phyloP scores from a whole-genome alignment of 30 jellyfish, hydroid and myxozoan genomes.

The Hydra vulgaris region DNA sequence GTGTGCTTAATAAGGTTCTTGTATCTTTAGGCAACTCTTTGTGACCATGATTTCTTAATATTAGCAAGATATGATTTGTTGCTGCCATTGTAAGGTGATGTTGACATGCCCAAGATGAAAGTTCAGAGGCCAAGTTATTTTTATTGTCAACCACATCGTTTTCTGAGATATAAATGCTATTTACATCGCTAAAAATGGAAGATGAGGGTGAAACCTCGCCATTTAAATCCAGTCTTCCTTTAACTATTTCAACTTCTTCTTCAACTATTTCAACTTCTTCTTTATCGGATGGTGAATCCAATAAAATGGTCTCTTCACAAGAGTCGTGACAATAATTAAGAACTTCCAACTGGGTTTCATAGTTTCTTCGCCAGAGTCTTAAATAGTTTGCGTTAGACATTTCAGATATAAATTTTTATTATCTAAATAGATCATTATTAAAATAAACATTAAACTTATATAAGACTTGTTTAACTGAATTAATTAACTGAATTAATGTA shows the following conservation, averaged over 20 bases:
- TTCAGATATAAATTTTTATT: neutral
- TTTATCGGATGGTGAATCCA: neutral
- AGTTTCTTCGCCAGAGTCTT: neutral
- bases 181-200: too few relatives aligned
- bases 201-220: too few relatives aligned
- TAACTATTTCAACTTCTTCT: neutral
- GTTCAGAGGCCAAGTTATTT: too few relatives aligned
- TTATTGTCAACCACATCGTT: too few relatives aligned
- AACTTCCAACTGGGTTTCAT: neutral
- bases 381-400: neutral
- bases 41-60: too few relatives aligned
- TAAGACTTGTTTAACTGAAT: neutral
- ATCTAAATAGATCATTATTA: neutral
- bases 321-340: neutral
- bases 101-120: too few relatives aligned
- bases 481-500: neutral
- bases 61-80: too few relatives aligned
- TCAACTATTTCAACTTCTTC: neutral
- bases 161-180: too few relatives aligned
- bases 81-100: too few relatives aligned
- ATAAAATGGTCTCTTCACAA: neutral
- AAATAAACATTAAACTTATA: neutral
- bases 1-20: too few relatives aligned
- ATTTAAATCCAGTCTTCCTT: neutral
- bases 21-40: too few relatives aligned